Evolutionary conservation across 2,113 vertebrate genomes (phyloP), one percentile per base, ranked within the genome.

Genomic region (Cranoglanis bouderius): DNA sequence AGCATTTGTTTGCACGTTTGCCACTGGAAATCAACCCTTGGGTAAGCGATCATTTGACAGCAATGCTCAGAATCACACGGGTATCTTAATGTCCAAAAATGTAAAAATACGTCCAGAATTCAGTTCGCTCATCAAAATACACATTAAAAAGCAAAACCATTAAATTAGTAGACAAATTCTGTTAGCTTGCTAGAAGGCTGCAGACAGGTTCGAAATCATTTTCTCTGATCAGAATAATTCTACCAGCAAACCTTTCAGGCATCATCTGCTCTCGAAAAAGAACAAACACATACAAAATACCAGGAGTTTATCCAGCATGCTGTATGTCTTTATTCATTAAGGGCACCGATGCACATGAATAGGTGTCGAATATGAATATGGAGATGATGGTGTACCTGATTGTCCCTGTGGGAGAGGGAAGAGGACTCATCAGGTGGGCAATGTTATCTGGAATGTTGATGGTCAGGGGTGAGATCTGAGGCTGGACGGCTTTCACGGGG

Each of bases 391-490:
- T 49, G 90, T 95, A 99, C 98, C 98, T 99, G 96, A 99, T 95
- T 90, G 98, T 99, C 93, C 98, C 98, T 0, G 98, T 99, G 3
- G 98, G 98, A 90, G 98, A 99, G 51, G 98, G 98, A 81, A 99
- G 96, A 12, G 98, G 98, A 92, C 98, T 99, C 97, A 99, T 98
- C 94, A 99, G 96, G 94, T 99, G 97, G 93, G 97, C 97, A 84
- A 99, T 99, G 95, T 97, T 98, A 93, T 99, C 98, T 93, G 98
- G 98, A 97, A 99, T 99, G 98, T 97, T 99, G 94, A 99, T 99
- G 94, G 98, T 99, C 92, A 99, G 94, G 2, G 98, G 98, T 43
- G 98, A 98, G 92, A 99, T 98, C 93, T 99, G 97, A 82, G 97
- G 97, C 90, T 98, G 98, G 93, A 98, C 96, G 5, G 97, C 96